phyloP scores from a whole-genome alignment of 2,113 vertebrate species.

The Sphaerodactylus townsendi region DNA sequence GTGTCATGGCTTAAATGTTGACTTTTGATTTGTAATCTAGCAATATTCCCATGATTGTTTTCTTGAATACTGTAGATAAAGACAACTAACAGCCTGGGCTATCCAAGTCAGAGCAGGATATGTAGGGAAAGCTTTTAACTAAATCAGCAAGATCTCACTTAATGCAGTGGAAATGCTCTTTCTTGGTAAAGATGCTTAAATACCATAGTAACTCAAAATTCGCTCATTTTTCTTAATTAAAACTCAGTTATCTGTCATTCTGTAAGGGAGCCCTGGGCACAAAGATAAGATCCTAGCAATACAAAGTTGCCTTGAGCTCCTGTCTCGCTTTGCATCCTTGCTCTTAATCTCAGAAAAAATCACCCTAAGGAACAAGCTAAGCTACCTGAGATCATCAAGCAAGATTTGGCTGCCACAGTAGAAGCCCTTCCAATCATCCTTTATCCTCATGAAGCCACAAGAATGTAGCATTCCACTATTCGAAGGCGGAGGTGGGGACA shows the following conservation, averaged over 20 bases:
- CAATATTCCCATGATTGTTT: constrained; percentile 1
- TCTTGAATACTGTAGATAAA: rapidly evolving
- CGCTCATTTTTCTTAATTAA: background rate
- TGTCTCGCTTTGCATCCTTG: background rate
- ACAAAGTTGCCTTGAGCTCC: no score
- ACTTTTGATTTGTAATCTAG: constrained; percentile 26
- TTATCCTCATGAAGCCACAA: no score
- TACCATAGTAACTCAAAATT: background rate
- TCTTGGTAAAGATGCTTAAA: background rate
- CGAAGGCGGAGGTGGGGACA: background rate
- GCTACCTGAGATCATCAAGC: background rate
- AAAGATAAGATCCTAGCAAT: background rate
- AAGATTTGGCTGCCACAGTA: background rate
- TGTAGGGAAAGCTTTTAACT: background rate
- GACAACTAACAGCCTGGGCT: no score
- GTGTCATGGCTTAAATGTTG: constrained; percentile 6
- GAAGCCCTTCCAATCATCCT: background rate
- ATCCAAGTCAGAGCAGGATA: background rate
- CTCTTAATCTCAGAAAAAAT: background rate
- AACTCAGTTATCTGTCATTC: background rate
- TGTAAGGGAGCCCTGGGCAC: background rate
- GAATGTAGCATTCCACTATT: background rate
- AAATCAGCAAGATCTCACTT: background rate
- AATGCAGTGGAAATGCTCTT: background rate
- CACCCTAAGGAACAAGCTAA: background rate